Evolutionary conservation across 1,140 invertebrate species (phyloP).

Genomic region (Magallana ariakensis): DNA sequence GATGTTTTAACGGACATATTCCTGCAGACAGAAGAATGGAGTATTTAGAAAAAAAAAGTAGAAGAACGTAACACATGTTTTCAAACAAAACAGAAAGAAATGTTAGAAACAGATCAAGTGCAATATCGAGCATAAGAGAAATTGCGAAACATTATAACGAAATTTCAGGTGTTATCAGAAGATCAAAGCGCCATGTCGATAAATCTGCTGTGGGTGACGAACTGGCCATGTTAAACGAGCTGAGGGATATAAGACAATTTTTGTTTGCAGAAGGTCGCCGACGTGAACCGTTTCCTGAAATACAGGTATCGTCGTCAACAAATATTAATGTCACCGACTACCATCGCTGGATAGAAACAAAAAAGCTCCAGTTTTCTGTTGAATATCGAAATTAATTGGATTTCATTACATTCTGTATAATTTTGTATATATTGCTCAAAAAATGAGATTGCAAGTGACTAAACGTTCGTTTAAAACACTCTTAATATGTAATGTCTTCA

Average conservation of each 20-base stretch:
- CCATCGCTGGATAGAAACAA: slow-evolving; percentile 35
- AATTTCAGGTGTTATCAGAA: slow-evolving; percentile 1
- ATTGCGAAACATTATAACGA: slow-evolving; percentile 42
- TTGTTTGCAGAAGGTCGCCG: background rate
- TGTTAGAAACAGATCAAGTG: slow-evolving; percentile 13
- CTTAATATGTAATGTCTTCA: background rate
- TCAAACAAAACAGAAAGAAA: slow-evolving; percentile 45
- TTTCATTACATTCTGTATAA: background rate
- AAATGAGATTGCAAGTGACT: background rate
- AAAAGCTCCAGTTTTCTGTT: background rate
- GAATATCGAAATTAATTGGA: background rate
- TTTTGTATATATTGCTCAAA: background rate
- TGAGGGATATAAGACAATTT: background rate
- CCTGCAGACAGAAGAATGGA: slow-evolving; percentile 40
- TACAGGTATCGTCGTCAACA: background rate
- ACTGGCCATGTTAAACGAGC: slow-evolving; percentile 8
- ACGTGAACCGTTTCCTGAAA: background rate
- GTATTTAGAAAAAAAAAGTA: slow-evolving; percentile 26
- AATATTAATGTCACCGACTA: background rate
- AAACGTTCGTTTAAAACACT: background rate
- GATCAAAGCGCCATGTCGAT: slow-evolving; percentile 40
- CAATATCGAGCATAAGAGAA: slow-evolving; percentile 26
- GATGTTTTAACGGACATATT: slow-evolving; percentile 36
- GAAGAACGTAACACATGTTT: slow-evolving; percentile 47
- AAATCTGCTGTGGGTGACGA: slow-evolving; percentile 39